Evolutionary conservation across 2,888 invertebrate genomes (phyloP).

Genomic region (Camponotus fellah): DNA sequence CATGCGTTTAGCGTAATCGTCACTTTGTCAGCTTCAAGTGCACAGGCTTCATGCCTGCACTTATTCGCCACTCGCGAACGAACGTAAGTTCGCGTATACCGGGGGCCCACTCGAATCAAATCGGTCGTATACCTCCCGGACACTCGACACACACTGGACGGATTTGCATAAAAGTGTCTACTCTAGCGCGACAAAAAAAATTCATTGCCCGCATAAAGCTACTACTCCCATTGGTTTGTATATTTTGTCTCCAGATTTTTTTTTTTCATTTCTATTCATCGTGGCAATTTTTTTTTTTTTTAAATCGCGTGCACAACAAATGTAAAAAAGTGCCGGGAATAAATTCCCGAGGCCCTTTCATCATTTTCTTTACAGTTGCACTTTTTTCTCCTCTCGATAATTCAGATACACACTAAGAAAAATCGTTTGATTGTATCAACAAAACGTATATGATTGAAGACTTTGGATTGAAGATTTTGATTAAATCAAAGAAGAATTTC

Average conservation of each 20-base stretch:
- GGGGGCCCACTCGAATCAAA: slow-evolving; percentile 66
- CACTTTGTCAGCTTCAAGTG: slow-evolving; percentile 82
- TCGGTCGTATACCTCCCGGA: slow-evolving; percentile 55
- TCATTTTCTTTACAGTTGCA: background rate
- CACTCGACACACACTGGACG: slow-evolving; percentile 47
- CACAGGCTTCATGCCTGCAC: slow-evolving; percentile 74
- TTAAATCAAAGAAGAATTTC: too few relatives aligned
- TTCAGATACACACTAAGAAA: too few relatives aligned
- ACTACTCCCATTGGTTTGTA: slow-evolving; percentile 24
- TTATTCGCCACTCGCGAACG: slow-evolving; percentile 68
- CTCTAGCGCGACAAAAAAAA: slow-evolving; percentile 43
- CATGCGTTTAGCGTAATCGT: slow-evolving; percentile 83
- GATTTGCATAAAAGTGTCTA: slow-evolving; percentile 53
- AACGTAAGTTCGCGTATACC: slow-evolving; percentile 64
- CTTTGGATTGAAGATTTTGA: too few relatives aligned
- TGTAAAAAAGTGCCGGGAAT: background rate
- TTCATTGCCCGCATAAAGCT: slow-evolving; percentile 52
- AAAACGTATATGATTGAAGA: too few relatives aligned
- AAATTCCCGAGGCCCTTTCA: background rate
- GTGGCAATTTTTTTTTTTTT: slow-evolving; percentile 5
- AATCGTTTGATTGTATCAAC: too few relatives aligned
- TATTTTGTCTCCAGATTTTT: background rate
- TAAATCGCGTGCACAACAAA: slow-evolving; percentile 6
- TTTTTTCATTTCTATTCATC: slow-evolving; percentile 14
- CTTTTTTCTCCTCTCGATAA: background rate